phyloP scores from a whole-genome alignment of 2,888 invertebrate species.

The Dicranocentrus wangi region DNA sequence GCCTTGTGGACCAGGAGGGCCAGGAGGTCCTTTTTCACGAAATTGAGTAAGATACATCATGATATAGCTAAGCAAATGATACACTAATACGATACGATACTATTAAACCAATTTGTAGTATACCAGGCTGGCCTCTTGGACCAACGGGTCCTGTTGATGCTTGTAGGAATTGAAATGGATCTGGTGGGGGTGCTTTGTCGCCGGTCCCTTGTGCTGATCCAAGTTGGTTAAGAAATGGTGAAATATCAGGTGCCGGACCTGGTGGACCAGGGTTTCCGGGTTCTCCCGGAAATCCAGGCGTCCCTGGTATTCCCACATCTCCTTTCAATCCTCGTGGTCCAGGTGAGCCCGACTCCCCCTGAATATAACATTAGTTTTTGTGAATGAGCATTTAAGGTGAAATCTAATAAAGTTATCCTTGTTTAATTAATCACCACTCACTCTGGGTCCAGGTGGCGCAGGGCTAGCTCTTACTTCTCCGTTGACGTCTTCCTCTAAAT shows the following conservation, averaged over 20 bases:
- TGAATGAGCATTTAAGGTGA: not conserved
- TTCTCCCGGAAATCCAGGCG: slow-evolving; percentile 79
- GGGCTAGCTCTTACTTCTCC: slow-evolving; percentile 73
- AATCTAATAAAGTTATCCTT: not conserved
- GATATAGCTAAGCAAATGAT: no score
- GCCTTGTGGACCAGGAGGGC: slow-evolving; percentile 89
- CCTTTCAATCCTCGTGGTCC: slow-evolving; percentile 80
- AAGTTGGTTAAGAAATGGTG: slow-evolving; percentile 85
- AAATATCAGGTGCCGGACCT: slow-evolving; percentile 83
- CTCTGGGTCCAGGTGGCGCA: slow-evolving; percentile 75
- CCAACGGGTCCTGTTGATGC: slow-evolving; percentile 87
- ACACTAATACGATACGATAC: no score
- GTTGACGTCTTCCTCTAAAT: slow-evolving; percentile 61
- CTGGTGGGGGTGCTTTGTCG: slow-evolving; percentile 86
- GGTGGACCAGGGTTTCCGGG: slow-evolving; percentile 80
- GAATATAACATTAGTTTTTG: not conserved
- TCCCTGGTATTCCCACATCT: slow-evolving; percentile 79
- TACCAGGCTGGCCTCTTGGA: slow-evolving; percentile 85
- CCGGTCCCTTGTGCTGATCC: slow-evolving; percentile 81
- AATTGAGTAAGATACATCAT: not conserved
- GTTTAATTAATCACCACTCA: slow-evolving; percentile 71
- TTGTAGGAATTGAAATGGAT: slow-evolving; percentile 85
- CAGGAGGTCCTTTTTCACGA: slow-evolving; percentile 75
- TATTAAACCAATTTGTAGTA: no score
- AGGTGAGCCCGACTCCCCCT: slow-evolving; percentile 77